These are phyloP conservation scores for Fissipunctia ypsillon DNA, from an alignment of 2,888 invertebrate species.

Conservation along the genomic window DNA sequence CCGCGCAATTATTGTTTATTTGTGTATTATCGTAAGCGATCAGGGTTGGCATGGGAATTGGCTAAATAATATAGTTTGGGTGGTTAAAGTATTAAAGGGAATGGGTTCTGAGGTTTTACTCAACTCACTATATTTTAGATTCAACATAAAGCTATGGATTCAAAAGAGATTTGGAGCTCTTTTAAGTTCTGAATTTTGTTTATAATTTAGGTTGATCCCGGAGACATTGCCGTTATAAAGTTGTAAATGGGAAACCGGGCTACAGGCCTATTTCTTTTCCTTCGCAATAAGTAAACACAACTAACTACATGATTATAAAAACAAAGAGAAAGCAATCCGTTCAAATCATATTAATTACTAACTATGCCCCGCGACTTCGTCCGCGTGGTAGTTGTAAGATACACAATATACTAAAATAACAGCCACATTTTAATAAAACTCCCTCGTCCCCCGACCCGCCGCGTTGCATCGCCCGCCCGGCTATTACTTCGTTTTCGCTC, in stretches of 20 bases:
- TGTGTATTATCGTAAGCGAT: conserved; percentile 48
- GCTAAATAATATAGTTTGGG: neutral
- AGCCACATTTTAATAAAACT: too few species aligned
- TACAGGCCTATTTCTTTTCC: neutral
- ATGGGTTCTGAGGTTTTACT: neutral
- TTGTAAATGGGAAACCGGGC: neutral
- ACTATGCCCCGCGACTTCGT: too few species aligned
- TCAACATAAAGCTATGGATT: too few species aligned
- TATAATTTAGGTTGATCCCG: neutral
- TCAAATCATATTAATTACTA: neutral
- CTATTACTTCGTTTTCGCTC: too few species aligned
- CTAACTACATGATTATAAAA: neutral
- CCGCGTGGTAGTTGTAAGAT: too few species aligned
- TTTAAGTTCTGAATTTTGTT: neutral
- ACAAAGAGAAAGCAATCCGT: neutral
- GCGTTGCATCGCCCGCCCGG: too few species aligned
- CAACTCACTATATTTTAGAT: neutral
- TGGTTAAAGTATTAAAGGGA: neutral
- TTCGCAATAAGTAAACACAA: neutral
- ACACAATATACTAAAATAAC: too few species aligned
- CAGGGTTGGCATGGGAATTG: conserved; percentile 39
- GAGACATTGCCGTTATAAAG: neutral
- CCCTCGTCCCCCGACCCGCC: too few species aligned
- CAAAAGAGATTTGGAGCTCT: neutral
- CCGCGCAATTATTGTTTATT: conserved; percentile 61